Evolutionary conservation across 2,113 vertebrate genomes (phyloP), one percentile per base, ranked within the genome.

Genomic region (Tachysurus fulvidraco): DNA sequence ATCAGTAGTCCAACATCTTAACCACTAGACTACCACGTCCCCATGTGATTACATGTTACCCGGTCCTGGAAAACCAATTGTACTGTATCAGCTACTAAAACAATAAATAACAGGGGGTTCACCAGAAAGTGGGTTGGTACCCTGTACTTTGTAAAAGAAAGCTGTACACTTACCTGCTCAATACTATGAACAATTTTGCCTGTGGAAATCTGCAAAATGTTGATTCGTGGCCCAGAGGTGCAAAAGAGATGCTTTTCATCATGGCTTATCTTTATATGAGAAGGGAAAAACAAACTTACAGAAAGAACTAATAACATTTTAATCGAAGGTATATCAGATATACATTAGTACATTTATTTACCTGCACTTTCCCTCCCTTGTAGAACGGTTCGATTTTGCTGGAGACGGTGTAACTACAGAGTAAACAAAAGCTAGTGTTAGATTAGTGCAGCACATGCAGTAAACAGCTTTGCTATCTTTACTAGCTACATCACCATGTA

Each of bases 341-440:
- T 16, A 36, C 36, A 30, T 23, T 55, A 23, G 9, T 73, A 23
- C 50, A 73, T 2, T 57, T 54, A 13, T 46, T 76, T 94, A 99
- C 98, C 96, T 99, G 98, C 2, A 97, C 95, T 91, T 97, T 97
- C 0, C 98, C 98, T 55, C 98, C 98, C 88, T 97, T 98, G 93
- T 99, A 99, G 94, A 99, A 99, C 3, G 98, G 97, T 28, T 99
- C 97, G 1, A 99, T 96, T 77, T 92, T 98, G 89, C 94, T 95
- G 46, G 93, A 95, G 25, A 94, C 92, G 0, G 93, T 93, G 79
- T 97, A 99, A 92, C 98, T 99, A 86, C 0, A 50, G 90, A 86
- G 36, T 41, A 86, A 25, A 86, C 0, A 62, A 11, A 16, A 14
- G 0, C 28, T 50, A 83, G 9, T 19, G 50, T 71, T 54, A 55